Conservation (phyloP, 2,797 vertebrate genomes). For the Pangasius macronema region DNA sequence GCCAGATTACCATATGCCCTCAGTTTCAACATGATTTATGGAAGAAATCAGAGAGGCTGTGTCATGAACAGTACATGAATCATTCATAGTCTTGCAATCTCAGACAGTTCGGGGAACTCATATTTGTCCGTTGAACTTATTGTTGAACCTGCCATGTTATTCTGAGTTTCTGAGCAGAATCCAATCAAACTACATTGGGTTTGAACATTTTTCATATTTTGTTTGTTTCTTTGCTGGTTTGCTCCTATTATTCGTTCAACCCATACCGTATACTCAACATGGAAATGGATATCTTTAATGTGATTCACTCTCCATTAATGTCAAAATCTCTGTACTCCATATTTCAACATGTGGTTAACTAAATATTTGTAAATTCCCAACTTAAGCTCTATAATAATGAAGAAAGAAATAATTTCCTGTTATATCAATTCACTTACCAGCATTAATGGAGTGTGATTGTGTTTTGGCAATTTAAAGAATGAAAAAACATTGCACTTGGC, state of each 20-base stretch:
- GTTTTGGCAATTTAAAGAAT: slow-evolving; percentile 37
- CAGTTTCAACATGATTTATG: slow-evolving; percentile 44
- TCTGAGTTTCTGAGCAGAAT: background rate
- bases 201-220: slow-evolving; percentile 13
- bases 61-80: slow-evolving; percentile 25
- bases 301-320: slow-evolving; percentile 27
- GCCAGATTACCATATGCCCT: slow-evolving; percentile 37
- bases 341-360: slow-evolving; percentile 36
- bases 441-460: slow-evolving; percentile 1
- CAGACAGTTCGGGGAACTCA: slow-evolving; percentile 31
- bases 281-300: slow-evolving; percentile 31
- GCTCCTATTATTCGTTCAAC: slow-evolving; percentile 1
- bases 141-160: slow-evolving; percentile 11
- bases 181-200: slow-evolving; percentile 11
- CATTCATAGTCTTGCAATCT: slow-evolving; percentile 15
- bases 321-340: slow-evolving; percentile 24
- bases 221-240: slow-evolving; percentile 31
- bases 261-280: slow-evolving; percentile 25
- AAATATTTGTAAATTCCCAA: slow-evolving; percentile 35
- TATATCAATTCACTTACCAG: slow-evolving; percentile 22
- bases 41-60: slow-evolving; percentile 35
- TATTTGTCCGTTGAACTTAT: slow-evolving; percentile 22
- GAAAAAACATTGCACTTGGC: slow-evolving; percentile 39
- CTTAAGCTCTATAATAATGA: slow-evolving; percentile 17
- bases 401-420: slow-evolving; percentile 33